A percentile compares a stretch with the other conserved stretches of the same genome.
Evolutionary conservation across 1,140 invertebrate species (phyloP).

Genomic region (Drosophila serrata): DNA sequence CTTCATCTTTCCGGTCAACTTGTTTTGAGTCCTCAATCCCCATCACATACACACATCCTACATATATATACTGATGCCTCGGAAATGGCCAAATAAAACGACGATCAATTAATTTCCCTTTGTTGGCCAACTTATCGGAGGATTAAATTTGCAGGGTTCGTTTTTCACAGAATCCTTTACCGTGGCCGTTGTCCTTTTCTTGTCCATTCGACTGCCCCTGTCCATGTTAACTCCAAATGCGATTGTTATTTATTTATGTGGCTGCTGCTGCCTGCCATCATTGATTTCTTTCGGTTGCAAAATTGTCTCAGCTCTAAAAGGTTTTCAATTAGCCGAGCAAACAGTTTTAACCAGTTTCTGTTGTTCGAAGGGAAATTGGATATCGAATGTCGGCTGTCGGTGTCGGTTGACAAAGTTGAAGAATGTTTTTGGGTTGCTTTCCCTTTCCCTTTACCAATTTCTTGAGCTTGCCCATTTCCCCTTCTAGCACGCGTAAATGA

Average conservation of each 20-base stretch:
- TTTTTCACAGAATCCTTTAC: conserved; percentile 40
- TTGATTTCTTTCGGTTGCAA: conserved; percentile 35
- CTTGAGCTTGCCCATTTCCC: background rate
- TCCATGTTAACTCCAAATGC: conserved; percentile 44
- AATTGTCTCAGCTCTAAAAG: conserved; percentile 56
- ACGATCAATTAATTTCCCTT: conserved; percentile 75
- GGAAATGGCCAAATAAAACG: conserved; percentile 74
- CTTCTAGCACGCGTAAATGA: conserved; percentile 12
- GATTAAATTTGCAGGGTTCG: conserved; percentile 69
- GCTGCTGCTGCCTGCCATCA: conserved; percentile 12
- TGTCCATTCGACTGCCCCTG: conserved; percentile 29
- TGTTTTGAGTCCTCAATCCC: conserved; percentile 38
- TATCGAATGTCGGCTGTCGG: conserved; percentile 41
- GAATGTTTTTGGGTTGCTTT: conserved; percentile 7
- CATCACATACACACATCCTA: conserved; percentile 13
- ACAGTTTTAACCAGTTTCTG: conserved; percentile 55
- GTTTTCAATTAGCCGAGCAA: conserved; percentile 64
- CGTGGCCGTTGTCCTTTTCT: conserved; percentile 44
- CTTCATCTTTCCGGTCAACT: conserved; percentile 64
- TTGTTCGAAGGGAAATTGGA: conserved; percentile 47
- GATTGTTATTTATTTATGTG: conserved; percentile 66
- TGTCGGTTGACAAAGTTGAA: conserved; percentile 25
- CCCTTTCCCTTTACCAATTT: background rate
- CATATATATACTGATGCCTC: conserved; percentile 12
- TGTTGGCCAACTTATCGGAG: conserved; percentile 60